A percentile compares a stretch with the other conserved stretches of the same genome.
phyloP scores from a whole-genome alignment of 2,113 vertebrate genomes.

The Cairina moschata region DNA sequence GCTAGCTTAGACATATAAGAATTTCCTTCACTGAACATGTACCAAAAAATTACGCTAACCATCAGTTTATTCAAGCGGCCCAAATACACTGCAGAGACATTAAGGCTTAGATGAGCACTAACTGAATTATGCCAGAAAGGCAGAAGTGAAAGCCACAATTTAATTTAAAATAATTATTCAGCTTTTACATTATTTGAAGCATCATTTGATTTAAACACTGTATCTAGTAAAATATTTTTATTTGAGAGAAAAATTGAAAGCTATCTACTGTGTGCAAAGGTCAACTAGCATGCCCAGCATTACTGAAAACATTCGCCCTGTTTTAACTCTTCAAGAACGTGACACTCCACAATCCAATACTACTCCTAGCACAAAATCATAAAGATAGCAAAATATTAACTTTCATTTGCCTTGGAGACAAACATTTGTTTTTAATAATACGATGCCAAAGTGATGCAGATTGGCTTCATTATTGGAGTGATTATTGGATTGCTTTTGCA shows the following conservation, averaged over 20 bases:
- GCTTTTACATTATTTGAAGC: constrained; percentile 45
- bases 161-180: constrained; percentile 22
- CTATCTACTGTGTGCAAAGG: background rate
- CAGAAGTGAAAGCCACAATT: background rate
- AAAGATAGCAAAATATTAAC: background rate
- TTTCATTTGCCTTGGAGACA: background rate
- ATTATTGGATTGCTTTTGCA: background rate
- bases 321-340: background rate
- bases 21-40: background rate
- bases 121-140: constrained; percentile 15
- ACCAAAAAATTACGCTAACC: background rate
- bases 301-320: background rate
- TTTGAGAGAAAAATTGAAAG: constrained; percentile 10
- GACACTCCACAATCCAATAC: background rate
- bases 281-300: background rate
- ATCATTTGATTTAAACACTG: constrained; percentile 17
- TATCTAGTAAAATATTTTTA: constrained; percentile 13
- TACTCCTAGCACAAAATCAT: background rate
- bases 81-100: background rate
- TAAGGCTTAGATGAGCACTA: background rate
- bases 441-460: background rate
- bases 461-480: background rate
- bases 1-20: background rate
- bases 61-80: constrained; percentile 3
- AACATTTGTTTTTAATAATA: background rate